phyloP scores from a whole-genome alignment of 2,888 invertebrate species.

The Dugesia japonica region DNA sequence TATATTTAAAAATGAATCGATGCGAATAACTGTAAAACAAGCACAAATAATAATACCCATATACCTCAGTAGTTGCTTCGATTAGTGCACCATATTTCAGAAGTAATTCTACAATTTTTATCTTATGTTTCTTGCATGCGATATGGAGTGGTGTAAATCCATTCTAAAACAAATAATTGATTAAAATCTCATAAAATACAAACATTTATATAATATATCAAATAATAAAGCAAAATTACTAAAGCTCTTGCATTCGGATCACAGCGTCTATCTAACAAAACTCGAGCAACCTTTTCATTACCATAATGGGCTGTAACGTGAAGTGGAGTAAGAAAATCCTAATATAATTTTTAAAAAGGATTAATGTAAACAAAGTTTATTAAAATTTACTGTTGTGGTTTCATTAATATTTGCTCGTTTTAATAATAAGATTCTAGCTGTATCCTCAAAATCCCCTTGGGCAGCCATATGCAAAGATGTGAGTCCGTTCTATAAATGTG shows the following conservation, averaged over 20 bases:
- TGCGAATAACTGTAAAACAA: too few relatives aligned
- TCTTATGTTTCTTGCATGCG: constrained; percentile 96
- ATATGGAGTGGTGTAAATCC: constrained; percentile 97
- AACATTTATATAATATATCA: too few relatives aligned
- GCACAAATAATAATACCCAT: too few relatives aligned
- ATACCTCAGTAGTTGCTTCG: constrained; percentile 60
- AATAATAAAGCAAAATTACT: constrained; percentile 33
- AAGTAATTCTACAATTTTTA: constrained; percentile 84
- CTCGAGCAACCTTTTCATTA: constrained; percentile 79
- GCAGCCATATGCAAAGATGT: constrained; percentile 35
- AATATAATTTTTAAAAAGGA: constrained; percentile 7
- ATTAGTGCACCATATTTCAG: constrained; percentile 87
- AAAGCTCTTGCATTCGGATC: constrained; percentile 73
- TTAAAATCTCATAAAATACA: too few relatives aligned
- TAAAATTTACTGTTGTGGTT: constrained; percentile 30
- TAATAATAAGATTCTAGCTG: constrained; percentile 83
- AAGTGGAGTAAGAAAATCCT: constrained; percentile 80
- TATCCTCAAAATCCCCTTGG: constrained; percentile 63
- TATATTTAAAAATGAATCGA: too few relatives aligned
- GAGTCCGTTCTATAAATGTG: constrained; percentile 34
- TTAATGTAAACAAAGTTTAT: neutral
- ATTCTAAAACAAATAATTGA: constrained; percentile 55
- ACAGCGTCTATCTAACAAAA: constrained; percentile 67
- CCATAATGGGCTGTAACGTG: constrained; percentile 98
- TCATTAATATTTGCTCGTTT: constrained; percentile 77